Conservation (phyloP, 2,888 invertebrate genomes). For the Gortyna flavago region DNA sequence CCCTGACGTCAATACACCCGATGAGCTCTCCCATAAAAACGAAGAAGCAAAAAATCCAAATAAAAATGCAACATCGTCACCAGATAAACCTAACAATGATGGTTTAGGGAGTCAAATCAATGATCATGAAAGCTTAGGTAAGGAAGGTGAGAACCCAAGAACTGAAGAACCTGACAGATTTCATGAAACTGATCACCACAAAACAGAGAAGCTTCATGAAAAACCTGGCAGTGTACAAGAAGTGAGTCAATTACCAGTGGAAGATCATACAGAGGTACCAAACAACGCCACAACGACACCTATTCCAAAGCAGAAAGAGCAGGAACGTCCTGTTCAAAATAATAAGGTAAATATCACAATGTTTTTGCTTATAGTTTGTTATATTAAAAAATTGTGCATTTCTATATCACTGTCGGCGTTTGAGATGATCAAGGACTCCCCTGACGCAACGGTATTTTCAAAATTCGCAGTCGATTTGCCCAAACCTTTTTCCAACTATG, state of each 20-base stretch:
- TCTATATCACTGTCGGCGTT: no score
- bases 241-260: not conserved
- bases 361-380: no score
- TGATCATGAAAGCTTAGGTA: not conserved
- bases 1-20: not conserved
- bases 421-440: no score
- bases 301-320: constrained; percentile 1
- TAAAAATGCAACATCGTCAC: not conserved
- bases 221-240: not conserved
- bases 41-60: not conserved
- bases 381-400: no score
- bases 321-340: constrained; percentile 16
- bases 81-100: not conserved
- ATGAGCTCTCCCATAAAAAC: not conserved
- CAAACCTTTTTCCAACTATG: no score
- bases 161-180: not conserved
- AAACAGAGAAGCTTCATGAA: not conserved
- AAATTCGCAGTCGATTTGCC: no score
- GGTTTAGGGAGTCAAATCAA: not conserved
- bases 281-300: constrained; percentile 1
- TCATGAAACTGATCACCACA: not conserved
- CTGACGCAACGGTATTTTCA: no score
- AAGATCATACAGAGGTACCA: constrained; percentile 6
- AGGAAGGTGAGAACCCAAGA: not conserved
- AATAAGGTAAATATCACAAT: constrained; percentile 19